Percentiles rank a stretch among this genome's conserved stretches.
These are phyloP conservation scores for Brachirus orientalis DNA, from an alignment of 2,113 vertebrate genomes.

Conservation along the genomic window DNA sequence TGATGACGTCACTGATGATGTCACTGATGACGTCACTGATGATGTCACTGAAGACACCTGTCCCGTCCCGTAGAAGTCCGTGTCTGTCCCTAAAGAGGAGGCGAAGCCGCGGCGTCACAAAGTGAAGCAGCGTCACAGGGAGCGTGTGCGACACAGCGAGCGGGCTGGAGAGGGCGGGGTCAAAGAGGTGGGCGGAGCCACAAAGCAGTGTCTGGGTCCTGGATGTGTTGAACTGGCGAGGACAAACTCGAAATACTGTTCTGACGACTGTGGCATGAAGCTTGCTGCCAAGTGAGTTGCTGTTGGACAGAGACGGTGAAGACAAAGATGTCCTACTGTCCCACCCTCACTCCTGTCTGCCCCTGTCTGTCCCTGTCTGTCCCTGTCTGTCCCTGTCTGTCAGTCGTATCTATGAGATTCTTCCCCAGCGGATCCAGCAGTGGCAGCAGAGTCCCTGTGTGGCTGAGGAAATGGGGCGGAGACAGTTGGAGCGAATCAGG, in stretches of 20 bases:
- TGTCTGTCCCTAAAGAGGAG: conserved; percentile 79
- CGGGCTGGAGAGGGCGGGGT: conserved; percentile 72
- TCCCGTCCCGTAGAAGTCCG: conserved; percentile 43
- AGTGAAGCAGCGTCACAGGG: conserved; percentile 89
- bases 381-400: background rate
- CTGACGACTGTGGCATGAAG: conserved; percentile 93
- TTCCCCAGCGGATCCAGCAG: conserved; percentile 94
- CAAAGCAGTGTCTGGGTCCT: conserved; percentile 91
- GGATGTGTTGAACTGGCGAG: conserved; percentile 86
- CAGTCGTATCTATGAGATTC: conserved; percentile 95
- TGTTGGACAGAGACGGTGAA: too few species aligned
- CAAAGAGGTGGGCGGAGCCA: conserved; percentile 76
- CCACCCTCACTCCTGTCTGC: too few species aligned
- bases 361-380: background rate
- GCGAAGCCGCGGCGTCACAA: conserved; percentile 86
- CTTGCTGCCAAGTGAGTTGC: conserved; percentile 90
- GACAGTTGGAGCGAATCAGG: conserved; percentile 91
- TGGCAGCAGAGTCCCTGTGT: conserved; percentile 96
- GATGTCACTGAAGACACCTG: conserved; percentile 23
- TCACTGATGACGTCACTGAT: conserved; percentile 8
- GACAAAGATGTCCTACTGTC: too few species aligned
- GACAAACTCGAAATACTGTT: conserved; percentile 90
- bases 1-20: background rate
- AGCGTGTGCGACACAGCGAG: conserved; percentile 86
- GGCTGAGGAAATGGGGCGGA: conserved; percentile 91